phyloP scores from a whole-genome alignment of 2,797 vertebrate species.

The Glossophaga mutica region DNA sequence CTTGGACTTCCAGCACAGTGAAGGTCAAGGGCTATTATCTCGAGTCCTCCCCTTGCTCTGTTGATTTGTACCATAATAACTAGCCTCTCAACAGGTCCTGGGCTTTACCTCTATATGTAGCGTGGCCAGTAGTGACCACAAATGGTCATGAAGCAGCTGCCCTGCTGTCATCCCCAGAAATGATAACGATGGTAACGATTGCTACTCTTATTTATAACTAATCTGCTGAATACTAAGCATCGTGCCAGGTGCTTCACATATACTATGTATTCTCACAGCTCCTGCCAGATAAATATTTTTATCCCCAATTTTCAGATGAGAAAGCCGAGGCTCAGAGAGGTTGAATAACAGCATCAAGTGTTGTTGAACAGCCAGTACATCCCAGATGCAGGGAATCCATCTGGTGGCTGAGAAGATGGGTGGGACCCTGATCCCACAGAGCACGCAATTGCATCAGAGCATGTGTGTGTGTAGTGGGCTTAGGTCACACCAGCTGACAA shows the following conservation, averaged over 20 bases:
- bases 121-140: background rate
- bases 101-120: constrained; percentile 51
- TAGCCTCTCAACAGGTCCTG: background rate
- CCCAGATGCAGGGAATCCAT: background rate
- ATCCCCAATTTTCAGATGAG: background rate
- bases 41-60: background rate
- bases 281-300: background rate
- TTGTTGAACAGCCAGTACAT: background rate
- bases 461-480: background rate
- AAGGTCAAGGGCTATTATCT: constrained; percentile 8
- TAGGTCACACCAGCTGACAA: background rate
- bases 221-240: background rate
- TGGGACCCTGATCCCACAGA: background rate
- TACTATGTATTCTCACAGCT: background rate
- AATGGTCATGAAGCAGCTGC: constrained; percentile 19
- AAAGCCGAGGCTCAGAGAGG: background rate
- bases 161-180: background rate
- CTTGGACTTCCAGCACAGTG: background rate
- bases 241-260: background rate
- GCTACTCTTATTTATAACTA: background rate
- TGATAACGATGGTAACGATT: background rate
- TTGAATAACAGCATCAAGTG: background rate
- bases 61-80: background rate
- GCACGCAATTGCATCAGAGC: accelerated
- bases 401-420: background rate